These are phyloP conservation scores for human (Homo sapiens) DNA, from an alignment of 2,113 vertebrate species.

Conservation along the genomic window GRCh38 chr2:129793501-129794000, in stretches of 20 bases:
- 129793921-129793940: not conserved
- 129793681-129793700: not conserved
- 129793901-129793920: not conserved
- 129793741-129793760: not conserved
- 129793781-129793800: not conserved
- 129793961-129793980: not conserved
- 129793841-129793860: not conserved
- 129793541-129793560: not conserved
- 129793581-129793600: not conserved
- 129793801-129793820: not conserved
- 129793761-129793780: not conserved
- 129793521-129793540: not conserved
- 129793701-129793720: not conserved
- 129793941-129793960: not conserved
- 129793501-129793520: not conserved
- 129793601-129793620: not conserved
- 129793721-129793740: not conserved
- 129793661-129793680: not conserved
- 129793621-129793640: not conserved
- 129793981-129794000: not conserved
- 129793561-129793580: not conserved
- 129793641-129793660: not conserved
- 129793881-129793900: fast-evolving
- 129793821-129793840: not conserved
- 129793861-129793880: not conserved